Evolutionary conservation across 1,140 invertebrate species (phyloP), one percentile per base, ranked within the genome.

Genomic region (Belonocnema kinseyi): DNA sequence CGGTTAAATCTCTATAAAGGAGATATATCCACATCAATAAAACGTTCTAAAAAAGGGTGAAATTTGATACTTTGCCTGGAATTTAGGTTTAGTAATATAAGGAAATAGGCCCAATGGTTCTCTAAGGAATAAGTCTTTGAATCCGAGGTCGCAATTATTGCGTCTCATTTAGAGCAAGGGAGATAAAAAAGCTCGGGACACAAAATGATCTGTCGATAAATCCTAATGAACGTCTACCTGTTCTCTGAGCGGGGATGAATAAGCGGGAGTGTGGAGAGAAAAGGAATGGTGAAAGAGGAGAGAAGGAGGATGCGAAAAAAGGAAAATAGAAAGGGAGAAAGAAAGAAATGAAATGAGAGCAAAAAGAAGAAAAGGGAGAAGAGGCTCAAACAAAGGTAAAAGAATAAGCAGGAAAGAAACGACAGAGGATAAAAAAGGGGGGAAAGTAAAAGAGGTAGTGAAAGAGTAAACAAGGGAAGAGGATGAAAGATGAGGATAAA

Each of bases 171-270:
- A 83, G 77, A 76, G 83, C 14, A 54, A 54, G 74, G 52, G 74
- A 79, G 77, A 84, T 85, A 85, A 86, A 88, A 88, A 88, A 81
- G 80, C 73, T 75, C 71, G 82, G 80, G 82, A 83, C 84, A 84
- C 84, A 81, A 86, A 88, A 88, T 88, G 87, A 90, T 89, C 84
- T 86, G 87, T 87, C 87, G 85, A 90, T 91, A 91, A 90, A 90
- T 90, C 85, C 87, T 88, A 90, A 90, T 91, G 86, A 90, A 90
- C 86, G 88, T 89, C 87, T 87, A 89, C 87, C 87, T 89, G 87
- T 85, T 83, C 83, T 83, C 81, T 81, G 84, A 84, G 86, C 82
- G 84, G 84, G 85, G 85, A 88, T 88, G 90, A 88, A 89, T 87
- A 88, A 87, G 85, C 84, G 80, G 77, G 81, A 79, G 81, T 74